Percentiles rank a stretch among this genome's conserved stretches.
Conservation (phyloP, 2,797 vertebrate genomes). For the Cossypha heuglini region DNA sequence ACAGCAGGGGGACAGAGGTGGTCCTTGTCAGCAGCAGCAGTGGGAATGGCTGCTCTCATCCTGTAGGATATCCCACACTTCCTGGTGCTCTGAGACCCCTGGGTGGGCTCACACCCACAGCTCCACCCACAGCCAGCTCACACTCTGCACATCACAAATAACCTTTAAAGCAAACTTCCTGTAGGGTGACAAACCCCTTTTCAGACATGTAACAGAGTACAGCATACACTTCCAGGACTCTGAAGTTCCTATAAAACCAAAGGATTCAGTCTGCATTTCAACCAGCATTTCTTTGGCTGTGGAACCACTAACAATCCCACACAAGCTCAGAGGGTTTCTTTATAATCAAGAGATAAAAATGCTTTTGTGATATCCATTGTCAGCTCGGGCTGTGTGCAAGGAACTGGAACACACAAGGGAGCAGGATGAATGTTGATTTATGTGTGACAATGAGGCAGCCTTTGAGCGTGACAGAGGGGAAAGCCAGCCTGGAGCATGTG, state of each 20-base stretch:
- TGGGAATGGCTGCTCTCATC: fast-evolving
- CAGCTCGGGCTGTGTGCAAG: fast-evolving
- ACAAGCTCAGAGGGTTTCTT: fast-evolving
- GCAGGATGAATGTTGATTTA: not conserved
- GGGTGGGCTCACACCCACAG: no score
- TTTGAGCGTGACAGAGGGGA: not conserved
- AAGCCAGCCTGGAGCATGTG: not conserved
- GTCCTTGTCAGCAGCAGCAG: fast-evolving
- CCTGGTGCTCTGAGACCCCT: not conserved
- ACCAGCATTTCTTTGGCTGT: not conserved
- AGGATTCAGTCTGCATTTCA: not conserved
- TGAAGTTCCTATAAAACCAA: not conserved
- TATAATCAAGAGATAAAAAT: not conserved
- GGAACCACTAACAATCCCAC: not conserved
- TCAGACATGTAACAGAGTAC: fast-evolving
- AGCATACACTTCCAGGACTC: not conserved
- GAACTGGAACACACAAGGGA: not conserved
- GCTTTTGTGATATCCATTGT: not conserved
- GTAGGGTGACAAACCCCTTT: not conserved
- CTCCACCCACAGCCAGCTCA: not conserved
- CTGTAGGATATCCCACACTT: fast-evolving
- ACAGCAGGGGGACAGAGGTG: fast-evolving
- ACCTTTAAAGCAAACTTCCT: not conserved
- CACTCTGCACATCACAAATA: not conserved
- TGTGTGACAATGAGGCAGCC: not conserved